A percentile compares a stretch with the other conserved stretches of the same genome.
These are phyloP conservation scores for Arrhopalites spinosus DNA, from an alignment of 2,888 invertebrate genomes.

Conservation along the genomic window DNA sequence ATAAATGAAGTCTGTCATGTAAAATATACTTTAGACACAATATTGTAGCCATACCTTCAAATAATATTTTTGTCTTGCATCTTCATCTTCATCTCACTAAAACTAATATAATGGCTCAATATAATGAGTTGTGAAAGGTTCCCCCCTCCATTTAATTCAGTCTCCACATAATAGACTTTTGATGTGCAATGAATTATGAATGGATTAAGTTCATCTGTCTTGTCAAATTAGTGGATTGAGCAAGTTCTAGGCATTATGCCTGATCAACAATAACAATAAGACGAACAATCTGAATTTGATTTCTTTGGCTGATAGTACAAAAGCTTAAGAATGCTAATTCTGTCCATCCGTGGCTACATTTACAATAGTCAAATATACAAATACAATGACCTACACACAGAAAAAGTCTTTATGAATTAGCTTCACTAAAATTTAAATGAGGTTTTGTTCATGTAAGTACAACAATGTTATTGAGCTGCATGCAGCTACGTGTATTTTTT, in stretches of 20 bases:
- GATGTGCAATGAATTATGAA: slow-evolving; percentile 2
- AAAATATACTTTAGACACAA: too few species aligned
- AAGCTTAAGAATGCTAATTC: background rate
- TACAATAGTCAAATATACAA: background rate
- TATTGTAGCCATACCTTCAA: too few species aligned
- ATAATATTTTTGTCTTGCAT: too few species aligned
- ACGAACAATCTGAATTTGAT: slow-evolving; percentile 13
- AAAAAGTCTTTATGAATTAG: background rate
- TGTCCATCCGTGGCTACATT: background rate
- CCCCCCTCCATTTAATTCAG: background rate
- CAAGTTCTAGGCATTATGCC: background rate
- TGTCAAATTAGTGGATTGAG: slow-evolving; percentile 22
- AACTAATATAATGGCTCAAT: background rate
- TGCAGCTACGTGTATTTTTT: background rate
- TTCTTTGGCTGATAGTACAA: background rate
- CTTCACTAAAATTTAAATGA: slow-evolving; percentile 3
- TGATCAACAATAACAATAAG: background rate
- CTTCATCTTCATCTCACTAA: too few species aligned
- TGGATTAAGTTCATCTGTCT: slow-evolving; percentile 16
- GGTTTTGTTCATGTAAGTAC: background rate
- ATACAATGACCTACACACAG: background rate
- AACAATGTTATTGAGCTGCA: background rate
- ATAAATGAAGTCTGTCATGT: too few species aligned
- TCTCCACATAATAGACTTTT: background rate
- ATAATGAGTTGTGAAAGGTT: slow-evolving; percentile 9